Evolutionary conservation across 2,797 vertebrate genomes (phyloP).

Genomic region (Oreortyx pictus): DNA sequence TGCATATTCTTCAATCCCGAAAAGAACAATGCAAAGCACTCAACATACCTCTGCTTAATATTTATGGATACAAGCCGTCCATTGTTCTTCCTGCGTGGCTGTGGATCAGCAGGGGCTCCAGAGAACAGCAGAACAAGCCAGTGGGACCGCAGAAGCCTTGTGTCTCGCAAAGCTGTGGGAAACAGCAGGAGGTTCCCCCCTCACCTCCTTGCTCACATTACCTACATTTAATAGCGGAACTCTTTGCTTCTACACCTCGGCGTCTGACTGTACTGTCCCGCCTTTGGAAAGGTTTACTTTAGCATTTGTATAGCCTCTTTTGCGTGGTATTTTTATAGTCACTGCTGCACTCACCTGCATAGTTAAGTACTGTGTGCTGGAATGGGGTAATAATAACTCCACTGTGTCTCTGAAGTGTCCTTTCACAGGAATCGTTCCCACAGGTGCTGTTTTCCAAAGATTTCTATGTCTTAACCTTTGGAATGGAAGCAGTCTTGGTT

Average conservation of each 20-base stretch:
- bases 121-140: not conserved
- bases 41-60: slow-evolving; percentile 52
- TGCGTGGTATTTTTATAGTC: not conserved
- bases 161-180: not conserved
- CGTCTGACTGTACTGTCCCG: not conserved
- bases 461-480: not conserved
- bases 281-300: slow-evolving; percentile 24
- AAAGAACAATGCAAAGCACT: slow-evolving; percentile 38
- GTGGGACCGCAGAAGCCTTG: not conserved
- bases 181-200: not conserved
- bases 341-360: not conserved
- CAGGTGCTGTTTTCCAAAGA: slow-evolving; percentile 3
- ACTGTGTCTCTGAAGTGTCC: not conserved
- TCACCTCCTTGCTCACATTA: not conserved
- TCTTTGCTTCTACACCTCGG: not conserved
- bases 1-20: not conserved
- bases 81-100: slow-evolving; percentile 34
- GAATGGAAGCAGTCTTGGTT: slow-evolving; percentile 25
- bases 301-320: slow-evolving; percentile 37
- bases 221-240: not conserved
- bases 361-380: not conserved
- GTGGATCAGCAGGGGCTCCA: slow-evolving; percentile 16
- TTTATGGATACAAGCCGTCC: slow-evolving; percentile 49
- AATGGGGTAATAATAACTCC: not conserved
- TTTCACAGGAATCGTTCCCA: slow-evolving; percentile 10